Base-by-base conservation (phyloP, 1,140 invertebrate genomes). In the Fragariocoptes setiger region DNA sequence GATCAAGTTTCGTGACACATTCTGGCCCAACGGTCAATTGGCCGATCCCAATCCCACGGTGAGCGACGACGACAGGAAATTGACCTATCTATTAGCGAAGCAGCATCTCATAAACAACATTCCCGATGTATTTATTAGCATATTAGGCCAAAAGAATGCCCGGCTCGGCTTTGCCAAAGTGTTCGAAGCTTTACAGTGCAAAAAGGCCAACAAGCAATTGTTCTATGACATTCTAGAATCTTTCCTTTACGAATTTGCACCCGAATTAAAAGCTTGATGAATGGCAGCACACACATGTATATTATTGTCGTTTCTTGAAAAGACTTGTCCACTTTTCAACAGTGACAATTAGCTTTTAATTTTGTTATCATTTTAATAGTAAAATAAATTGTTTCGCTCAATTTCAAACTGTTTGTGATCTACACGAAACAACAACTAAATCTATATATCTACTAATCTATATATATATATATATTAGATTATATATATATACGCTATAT, bases 201-300 rank as follows among this genome's bases (percentile, higher is more conserved):
- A 69, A 44, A 67, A 67, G 50, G 68, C 82, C 44, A 86, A 88
- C 54, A 85, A 83, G 56, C 78, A 83, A 49, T 59, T 88, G 21
- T 73, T 82, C 60, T 85, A 85, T 62, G 79, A 48, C 31, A 17
- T 50, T 4, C 37, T 49, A 15, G 49, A 49, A 45, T 37, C 35
- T 12, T 48, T 50, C 21, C 21, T 50, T 3, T 45, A 45, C 43
- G 40, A 46, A 35, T 42, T 51, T 41, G 49, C 41, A 36, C 49
- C 48, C 21, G 44, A 50, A 41, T 42, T 50, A 16, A 43, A 44
- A 17, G 19, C 4, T n/a, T 5, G 19, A 12, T 38, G 19, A 38
- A 38, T n/a, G n/a, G n/a, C n/a, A n/a, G n/a, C n/a, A n/a, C n/a
- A n/a, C n/a, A n/a, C n/a, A n/a, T n/a, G n/a, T n/a, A n/a, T n/a